A percentile compares a stretch with the other conserved stretches of the same genome.
Evolutionary conservation across 1,140 invertebrate species (phyloP).

Genomic region (Andricus grossulariae): DNA sequence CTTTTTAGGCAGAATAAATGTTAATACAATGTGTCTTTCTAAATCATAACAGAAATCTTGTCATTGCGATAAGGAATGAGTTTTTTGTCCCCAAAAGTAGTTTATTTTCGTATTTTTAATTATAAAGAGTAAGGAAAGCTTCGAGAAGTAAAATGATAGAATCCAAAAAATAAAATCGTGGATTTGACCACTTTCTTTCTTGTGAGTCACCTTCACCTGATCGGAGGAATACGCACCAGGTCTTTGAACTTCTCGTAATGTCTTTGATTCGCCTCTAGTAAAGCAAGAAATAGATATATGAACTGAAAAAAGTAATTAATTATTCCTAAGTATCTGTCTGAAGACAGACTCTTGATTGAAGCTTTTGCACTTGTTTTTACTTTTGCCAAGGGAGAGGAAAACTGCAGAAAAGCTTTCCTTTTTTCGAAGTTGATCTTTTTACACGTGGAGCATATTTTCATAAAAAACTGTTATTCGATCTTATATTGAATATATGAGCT

Average conservation of each 20-base stretch:
- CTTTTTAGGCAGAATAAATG: no score
- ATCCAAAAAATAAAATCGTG: neutral
- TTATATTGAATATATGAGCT: conserved; percentile 2
- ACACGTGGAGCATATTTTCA: conserved; percentile 17
- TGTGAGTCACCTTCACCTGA: conserved; percentile 50
- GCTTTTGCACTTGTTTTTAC: neutral
- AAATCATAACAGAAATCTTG: no score
- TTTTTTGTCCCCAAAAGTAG: neutral
- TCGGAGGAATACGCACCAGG: conserved; percentile 43
- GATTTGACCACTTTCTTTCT: conserved; percentile 45
- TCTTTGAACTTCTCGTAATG: conserved; percentile 23
- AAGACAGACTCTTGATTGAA: neutral
- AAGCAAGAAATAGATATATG: neutral
- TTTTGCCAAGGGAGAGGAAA: neutral
- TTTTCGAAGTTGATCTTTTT: neutral
- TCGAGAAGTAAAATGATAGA: neutral
- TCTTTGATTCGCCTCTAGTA: conserved; percentile 10
- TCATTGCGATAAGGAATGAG: no score
- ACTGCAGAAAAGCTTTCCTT: neutral
- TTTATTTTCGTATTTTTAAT: neutral
- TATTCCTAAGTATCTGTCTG: no score
- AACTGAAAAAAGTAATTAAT: no score
- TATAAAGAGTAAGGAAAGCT: neutral
- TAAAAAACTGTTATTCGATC: conserved; percentile 27
- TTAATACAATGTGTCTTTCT: no score